Evolutionary conservation across 2,888 invertebrate species (phyloP).

Genomic region (Andrena bucephala): DNA sequence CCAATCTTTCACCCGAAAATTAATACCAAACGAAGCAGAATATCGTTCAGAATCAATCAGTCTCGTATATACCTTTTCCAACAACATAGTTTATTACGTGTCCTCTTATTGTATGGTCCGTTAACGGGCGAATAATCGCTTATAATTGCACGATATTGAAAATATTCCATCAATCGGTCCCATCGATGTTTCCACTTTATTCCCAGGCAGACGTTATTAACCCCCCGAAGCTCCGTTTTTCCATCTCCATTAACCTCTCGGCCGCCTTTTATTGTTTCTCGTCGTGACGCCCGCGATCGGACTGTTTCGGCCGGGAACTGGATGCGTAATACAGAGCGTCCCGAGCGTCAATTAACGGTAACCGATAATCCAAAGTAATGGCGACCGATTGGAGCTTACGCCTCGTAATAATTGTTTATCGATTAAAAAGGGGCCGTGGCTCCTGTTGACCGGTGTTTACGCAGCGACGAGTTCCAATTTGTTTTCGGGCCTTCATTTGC

Average conservation of each 20-base stretch:
- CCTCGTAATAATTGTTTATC: constrained; percentile 64
- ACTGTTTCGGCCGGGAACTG: constrained; percentile 50
- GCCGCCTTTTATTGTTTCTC: constrained; percentile 53
- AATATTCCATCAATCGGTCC: background rate
- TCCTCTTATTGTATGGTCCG: background rate
- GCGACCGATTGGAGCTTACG: constrained; percentile 64
- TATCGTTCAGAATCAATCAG: background rate
- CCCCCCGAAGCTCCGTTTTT: constrained; percentile 2
- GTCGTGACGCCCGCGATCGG: constrained; percentile 47
- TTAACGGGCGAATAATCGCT: constrained; percentile 4
- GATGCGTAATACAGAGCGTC: constrained; percentile 41
- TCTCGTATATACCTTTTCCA: background rate
- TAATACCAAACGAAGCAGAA: background rate
- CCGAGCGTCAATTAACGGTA: constrained; percentile 63
- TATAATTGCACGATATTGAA: constrained; percentile 20
- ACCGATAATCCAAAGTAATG: constrained; percentile 67
- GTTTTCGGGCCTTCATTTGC: constrained; percentile 18
- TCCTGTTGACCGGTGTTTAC: constrained; percentile 28
- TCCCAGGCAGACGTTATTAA: constrained; percentile 12
- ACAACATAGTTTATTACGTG: background rate
- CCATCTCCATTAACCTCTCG: constrained; percentile 50
- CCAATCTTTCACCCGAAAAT: background rate
- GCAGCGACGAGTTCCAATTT: constrained; percentile 43
- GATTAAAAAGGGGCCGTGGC: constrained; percentile 54
- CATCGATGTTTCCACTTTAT: constrained; percentile 5